Base-by-base conservation (phyloP, 2,797 vertebrate genomes). In the Vireo griseus region DNA sequence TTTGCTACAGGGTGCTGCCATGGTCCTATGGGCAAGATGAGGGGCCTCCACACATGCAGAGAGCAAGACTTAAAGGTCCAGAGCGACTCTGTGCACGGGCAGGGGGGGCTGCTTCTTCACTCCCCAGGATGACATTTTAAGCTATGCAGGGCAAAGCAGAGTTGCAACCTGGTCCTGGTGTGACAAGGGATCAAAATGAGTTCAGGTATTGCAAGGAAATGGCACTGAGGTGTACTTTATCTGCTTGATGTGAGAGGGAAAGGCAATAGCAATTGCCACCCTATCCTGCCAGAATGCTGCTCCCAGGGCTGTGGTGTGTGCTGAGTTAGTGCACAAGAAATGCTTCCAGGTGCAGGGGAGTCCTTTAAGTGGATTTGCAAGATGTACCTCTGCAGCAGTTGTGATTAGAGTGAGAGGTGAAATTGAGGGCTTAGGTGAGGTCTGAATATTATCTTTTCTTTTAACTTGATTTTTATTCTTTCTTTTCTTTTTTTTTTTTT, bases 301-400 rank as follows among this genome's bases (percentile, higher is more conserved):
- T 66, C 48, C 37, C 5, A 4, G 9, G 26, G 37, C 54, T 72
- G 20, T 4, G 3, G 15, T 11, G 45, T 8, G 37, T 37, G 65
- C 57, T 2, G 6, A 13, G 5, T 35, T 31, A 14, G 9, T 15
- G 45, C 11, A 10, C 3, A 4, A n/a, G 42, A 74, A 45, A 20
- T 55, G 59, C 25, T 84, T 4, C 16, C 2, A 8, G 45, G 8
- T 40, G 40, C 55, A 5, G 16, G 45, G 37, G 20, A 68, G 54
- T 33, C 58, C 71, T 90, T 72, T 26, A 20, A 73, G 66, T 86
- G 82, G 66, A 65, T 90, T 88, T 80, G 68, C n/a, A 44, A 71
- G 25, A 9, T 15, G 28, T 37, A 9, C 35, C 37, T 65, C 84
- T 75, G 22, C 39, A 55, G 48, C 21, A 89, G 24, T 11, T 73